Conservation (phyloP, 1,140 invertebrate genomes). For the Brachystomella parvula region DNA sequence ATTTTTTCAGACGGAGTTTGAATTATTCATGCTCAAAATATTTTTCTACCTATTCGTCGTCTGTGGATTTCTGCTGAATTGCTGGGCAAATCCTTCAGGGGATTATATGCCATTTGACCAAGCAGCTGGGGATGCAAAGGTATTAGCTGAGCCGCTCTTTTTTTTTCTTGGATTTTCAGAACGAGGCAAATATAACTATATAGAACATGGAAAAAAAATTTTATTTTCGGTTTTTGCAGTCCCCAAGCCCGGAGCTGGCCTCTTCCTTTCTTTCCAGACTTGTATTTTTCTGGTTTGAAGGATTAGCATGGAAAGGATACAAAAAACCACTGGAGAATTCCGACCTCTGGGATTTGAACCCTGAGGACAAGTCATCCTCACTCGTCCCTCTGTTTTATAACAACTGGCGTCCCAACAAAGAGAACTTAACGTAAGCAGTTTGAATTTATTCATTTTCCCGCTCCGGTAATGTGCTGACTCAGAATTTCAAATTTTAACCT, state of each 20-base stretch:
- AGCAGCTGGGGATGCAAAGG: neutral
- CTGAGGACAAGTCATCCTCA: conserved; percentile 67
- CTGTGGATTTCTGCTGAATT: conserved; percentile 68
- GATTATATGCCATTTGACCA: neutral
- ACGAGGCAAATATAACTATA: too few species aligned
- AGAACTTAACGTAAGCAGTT: conserved; percentile 44
- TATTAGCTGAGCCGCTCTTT: too few species aligned
- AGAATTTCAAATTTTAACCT: too few species aligned
- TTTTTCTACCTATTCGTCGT: conserved; percentile 68
- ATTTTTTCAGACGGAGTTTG: neutral
- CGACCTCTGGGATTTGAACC: conserved; percentile 85
- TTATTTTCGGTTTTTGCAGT: too few species aligned
- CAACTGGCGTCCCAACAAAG: conserved; percentile 62
- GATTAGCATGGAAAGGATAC: conserved; percentile 72
- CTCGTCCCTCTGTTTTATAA: conserved; percentile 78
- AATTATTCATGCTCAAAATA: conserved; percentile 43
- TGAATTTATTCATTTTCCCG: too few species aligned
- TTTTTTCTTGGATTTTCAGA: conserved; percentile 21
- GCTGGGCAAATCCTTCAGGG: conserved; percentile 59
- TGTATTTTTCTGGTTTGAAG: conserved; percentile 87
- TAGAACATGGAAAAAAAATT: too few species aligned
- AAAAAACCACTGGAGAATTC: conserved; percentile 65
- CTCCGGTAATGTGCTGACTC: too few species aligned
- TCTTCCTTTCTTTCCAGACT: conserved; percentile 84
- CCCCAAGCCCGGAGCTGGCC: conserved; percentile 73